phyloP scores from a whole-genome alignment of 92 coral and sea anemone genomes.

The Porites cylindrica region DNA sequence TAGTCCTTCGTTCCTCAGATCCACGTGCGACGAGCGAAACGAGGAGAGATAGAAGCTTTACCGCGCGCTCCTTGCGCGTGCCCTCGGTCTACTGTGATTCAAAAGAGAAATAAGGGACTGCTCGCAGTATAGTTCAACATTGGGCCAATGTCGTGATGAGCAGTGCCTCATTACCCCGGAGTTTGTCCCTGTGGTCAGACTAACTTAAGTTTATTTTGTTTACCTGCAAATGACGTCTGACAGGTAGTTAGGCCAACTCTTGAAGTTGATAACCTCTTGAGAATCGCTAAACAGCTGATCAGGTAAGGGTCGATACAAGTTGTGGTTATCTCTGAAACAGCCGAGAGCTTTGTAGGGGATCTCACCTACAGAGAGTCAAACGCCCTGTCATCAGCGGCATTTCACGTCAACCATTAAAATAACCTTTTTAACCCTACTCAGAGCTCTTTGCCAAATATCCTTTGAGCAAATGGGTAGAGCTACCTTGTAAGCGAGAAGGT shows the following conservation, averaged over 20 bases:
- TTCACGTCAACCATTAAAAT: background rate
- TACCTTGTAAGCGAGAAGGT: too few species aligned
- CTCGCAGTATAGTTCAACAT: too few species aligned
- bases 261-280: slow-evolving; percentile 76
- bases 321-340: slow-evolving; percentile 93
- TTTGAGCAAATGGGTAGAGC: too few species aligned
- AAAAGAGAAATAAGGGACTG: too few species aligned
- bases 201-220: background rate
- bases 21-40: too few species aligned
- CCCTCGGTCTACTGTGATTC: too few species aligned
- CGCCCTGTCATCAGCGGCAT: background rate
- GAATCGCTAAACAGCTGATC: slow-evolving; percentile 83
- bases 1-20: too few species aligned
- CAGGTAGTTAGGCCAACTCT: slow-evolving; percentile 92
- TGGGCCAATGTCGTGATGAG: too few species aligned
- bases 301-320: slow-evolving; percentile 90
- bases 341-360: slow-evolving; percentile 93
- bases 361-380: slow-evolving; percentile 67
- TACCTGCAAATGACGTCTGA: slow-evolving; percentile 97
- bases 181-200: background rate
- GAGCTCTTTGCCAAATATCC: too few species aligned
- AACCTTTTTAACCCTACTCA: background rate
- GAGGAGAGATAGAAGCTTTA: too few species aligned
- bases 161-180: too few species aligned
- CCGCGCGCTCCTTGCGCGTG: too few species aligned